Percentiles rank a stretch among this genome's conserved stretches.
These are phyloP conservation scores for Metopia argyrocephala DNA, from an alignment of 2,888 invertebrate species.

Conservation along the genomic window DNA sequence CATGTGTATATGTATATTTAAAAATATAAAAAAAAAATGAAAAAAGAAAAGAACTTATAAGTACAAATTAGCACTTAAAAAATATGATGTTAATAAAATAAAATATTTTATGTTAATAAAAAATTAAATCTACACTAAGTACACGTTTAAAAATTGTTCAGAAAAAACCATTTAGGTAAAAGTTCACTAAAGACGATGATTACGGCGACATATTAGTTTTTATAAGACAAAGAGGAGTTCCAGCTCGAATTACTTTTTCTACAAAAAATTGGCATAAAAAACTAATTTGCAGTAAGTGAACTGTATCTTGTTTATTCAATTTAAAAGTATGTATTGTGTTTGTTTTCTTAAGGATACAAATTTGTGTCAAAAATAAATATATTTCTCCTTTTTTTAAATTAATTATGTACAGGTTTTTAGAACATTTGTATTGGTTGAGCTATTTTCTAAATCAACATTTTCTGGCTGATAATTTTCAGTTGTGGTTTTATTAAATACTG, in stretches of 20 bases:
- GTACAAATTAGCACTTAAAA: constrained; percentile 32
- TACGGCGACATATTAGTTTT: too few species aligned
- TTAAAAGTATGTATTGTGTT: too few species aligned
- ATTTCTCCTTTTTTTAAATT: too few species aligned
- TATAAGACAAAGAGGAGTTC: too few species aligned
- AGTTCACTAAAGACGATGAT: too few species aligned
- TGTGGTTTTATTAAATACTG: constrained; percentile 9
- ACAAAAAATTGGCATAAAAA: too few species aligned
- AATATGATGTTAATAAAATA: neutral
- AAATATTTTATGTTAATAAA: neutral
- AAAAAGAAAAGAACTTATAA: constrained; percentile 36
- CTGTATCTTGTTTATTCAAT: too few species aligned
- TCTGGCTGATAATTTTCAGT: constrained; percentile 6
- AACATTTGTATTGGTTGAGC: constrained; percentile 18
- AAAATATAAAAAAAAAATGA: neutral
- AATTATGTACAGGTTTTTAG: constrained; percentile 51
- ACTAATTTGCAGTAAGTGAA: too few species aligned
- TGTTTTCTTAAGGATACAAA: too few species aligned
- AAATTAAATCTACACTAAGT: constrained; percentile 38
- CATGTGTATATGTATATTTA: neutral
- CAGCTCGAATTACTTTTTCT: too few species aligned
- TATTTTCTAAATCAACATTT: constrained; percentile 8
- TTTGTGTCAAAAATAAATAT: too few species aligned
- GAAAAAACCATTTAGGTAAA: neutral
- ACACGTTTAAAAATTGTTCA: constrained; percentile 31